Evolutionary conservation across 2,113 vertebrate genomes (phyloP).

Genomic region (Megalops atlanticus): DNA sequence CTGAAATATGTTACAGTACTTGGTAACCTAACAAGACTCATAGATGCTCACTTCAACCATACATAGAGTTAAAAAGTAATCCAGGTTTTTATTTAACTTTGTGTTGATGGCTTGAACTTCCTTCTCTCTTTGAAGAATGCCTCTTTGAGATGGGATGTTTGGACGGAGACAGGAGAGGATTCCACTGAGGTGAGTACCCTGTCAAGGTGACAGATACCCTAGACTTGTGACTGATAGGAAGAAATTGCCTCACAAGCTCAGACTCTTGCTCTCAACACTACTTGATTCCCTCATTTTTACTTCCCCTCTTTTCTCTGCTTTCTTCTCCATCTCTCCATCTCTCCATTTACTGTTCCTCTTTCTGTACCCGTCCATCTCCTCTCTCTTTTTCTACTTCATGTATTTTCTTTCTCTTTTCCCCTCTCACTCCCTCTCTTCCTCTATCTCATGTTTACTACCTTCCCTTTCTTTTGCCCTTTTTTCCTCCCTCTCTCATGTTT

Average conservation of each 20-base stretch:
- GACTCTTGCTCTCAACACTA: background rate
- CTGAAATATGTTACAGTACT: background rate
- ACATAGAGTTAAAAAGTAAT: background rate
- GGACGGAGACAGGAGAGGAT: background rate
- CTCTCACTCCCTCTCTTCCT: no score
- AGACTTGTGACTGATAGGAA: background rate
- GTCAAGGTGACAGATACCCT: background rate
- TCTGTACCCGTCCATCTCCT: background rate
- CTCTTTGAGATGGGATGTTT: background rate
- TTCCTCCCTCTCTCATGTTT: background rate
- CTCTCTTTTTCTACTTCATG: no score
- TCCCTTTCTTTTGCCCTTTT: background rate
- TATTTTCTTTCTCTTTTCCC: no score
- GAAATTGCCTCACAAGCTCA: background rate
- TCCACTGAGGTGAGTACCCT: slow-evolving; percentile 31
- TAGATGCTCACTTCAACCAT: background rate
- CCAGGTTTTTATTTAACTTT: background rate
- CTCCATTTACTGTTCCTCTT: background rate
- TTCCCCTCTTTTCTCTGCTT: background rate
- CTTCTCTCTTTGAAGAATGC: slow-evolving; percentile 27
- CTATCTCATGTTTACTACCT: no score
- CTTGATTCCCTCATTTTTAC: background rate
- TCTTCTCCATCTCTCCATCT: background rate
- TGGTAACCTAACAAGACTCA: background rate
- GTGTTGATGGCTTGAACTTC: background rate